Percentiles rank a stretch among this genome's conserved stretches.
Evolutionary conservation across 2,888 invertebrate genomes (phyloP).

Genomic region (Caenorhabditis sp.): DNA sequence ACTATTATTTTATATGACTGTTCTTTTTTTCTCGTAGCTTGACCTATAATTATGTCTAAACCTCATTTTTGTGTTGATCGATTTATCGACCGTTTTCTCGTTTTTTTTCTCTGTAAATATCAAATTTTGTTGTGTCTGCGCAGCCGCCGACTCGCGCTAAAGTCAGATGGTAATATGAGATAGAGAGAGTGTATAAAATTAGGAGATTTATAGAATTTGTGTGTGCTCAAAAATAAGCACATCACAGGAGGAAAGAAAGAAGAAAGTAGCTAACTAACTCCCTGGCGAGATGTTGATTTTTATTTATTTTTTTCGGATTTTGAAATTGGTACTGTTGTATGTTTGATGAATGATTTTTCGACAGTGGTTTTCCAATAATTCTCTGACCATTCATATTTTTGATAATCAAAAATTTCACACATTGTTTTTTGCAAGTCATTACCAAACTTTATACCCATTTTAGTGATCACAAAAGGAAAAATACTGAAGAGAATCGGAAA

Average conservation of each 20-base stretch:
- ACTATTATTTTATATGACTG: not conserved
- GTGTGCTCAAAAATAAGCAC: not conserved
- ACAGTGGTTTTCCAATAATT: no score
- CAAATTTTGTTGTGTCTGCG: not conserved
- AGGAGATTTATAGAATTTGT: not conserved
- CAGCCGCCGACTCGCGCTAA: not conserved
- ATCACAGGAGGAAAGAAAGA: not conserved
- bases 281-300: conserved; percentile 3
- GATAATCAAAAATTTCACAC: no score
- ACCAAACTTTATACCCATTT: no score
- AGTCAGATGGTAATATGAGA: not conserved
- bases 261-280: conserved; percentile 4
- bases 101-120: not conserved
- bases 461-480: no score
- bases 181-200: not conserved
- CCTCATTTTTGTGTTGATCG: not conserved
- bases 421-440: no score
- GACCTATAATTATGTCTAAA: not conserved
- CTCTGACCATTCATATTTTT: no score
- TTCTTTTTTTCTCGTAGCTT: not conserved
- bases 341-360: no score
- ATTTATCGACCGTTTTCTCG: not conserved
- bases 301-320: not conserved
- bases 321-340: not conserved
- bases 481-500: no score